A percentile compares a stretch with the other conserved stretches of the same genome.
These are phyloP conservation scores for Notechis scutatus DNA, from an alignment of 2,113 vertebrate genomes.

Conservation along the genomic window DNA sequence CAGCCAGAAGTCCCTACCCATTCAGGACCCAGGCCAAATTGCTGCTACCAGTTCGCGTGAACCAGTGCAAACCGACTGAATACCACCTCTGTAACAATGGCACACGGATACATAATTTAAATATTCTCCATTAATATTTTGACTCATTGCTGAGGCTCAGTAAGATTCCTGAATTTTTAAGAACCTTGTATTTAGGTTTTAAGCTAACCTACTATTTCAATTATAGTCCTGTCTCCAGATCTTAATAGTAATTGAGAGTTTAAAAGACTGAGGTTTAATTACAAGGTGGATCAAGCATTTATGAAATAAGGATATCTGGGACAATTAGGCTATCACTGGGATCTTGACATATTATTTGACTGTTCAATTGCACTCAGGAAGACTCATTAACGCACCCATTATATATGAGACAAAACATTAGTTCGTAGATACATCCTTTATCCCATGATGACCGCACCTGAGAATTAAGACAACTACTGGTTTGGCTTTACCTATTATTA, in stretches of 20 bases:
- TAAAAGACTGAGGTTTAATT: not conserved
- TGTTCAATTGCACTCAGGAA: not conserved
- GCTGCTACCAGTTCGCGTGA: no score
- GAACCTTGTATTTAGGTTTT: not conserved
- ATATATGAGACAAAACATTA: not conserved
- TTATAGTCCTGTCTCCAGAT: not conserved
- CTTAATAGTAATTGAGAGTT: not conserved
- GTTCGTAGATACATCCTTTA: not conserved
- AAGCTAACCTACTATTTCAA: not conserved
- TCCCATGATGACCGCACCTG: not conserved
- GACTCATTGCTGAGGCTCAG: not conserved
- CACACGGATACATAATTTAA: not conserved
- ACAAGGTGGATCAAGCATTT: not conserved
- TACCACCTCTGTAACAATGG: not conserved
- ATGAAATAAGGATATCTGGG: not conserved
- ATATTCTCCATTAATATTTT: not conserved
- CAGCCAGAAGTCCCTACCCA: no score
- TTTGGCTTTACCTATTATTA: not conserved
- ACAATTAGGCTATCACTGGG: not conserved
- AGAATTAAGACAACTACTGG: slow-evolving; percentile 1
- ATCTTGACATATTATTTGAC: not conserved
- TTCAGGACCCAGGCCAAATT: no score
- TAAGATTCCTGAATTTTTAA: not conserved
- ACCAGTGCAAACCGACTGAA: no score
- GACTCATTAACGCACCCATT: not conserved